phyloP scores from a whole-genome alignment of 1,140 invertebrate species.

The Drosophila hydei region DNA sequence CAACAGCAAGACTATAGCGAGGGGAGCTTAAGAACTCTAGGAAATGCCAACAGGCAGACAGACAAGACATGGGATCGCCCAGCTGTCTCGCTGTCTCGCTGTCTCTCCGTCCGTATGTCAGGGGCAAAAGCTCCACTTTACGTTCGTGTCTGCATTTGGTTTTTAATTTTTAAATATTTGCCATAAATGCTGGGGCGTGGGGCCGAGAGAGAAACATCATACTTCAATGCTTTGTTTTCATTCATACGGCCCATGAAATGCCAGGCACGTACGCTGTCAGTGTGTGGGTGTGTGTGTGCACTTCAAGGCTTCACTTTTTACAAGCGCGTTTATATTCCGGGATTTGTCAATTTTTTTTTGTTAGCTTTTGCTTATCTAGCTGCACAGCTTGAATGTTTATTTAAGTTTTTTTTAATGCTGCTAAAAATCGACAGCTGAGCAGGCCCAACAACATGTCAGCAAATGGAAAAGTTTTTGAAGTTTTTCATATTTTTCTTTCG shows the following conservation, averaged over 20 bases:
- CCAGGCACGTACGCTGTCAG: conserved; percentile 44
- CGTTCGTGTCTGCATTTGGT: conserved; percentile 58
- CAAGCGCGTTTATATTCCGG: conserved; percentile 21
- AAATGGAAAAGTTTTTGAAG: conserved; percentile 1
- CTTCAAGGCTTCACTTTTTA: conserved; percentile 59
- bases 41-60: conserved; percentile 52
- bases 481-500: conserved; percentile 1
- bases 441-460: background rate
- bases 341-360: conserved; percentile 32
- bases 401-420: conserved; percentile 4
- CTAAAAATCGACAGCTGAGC: conserved; percentile 64
- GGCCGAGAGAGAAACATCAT: background rate
- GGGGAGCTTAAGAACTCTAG: conserved; percentile 57
- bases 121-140: conserved; percentile 46
- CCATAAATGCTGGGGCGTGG: conserved; percentile 16
- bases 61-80: conserved; percentile 12
- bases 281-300: conserved; percentile 19
- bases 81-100: background rate
- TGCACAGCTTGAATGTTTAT: conserved; percentile 21
- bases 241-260: conserved; percentile 51
- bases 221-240: conserved; percentile 59
- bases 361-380: conserved; percentile 38
- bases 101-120: conserved; percentile 20
- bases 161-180: conserved; percentile 64
- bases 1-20: conserved; percentile 4